Evolutionary conservation across 2,113 vertebrate species (phyloP).

Genomic region (Pollachius pollachius): DNA sequence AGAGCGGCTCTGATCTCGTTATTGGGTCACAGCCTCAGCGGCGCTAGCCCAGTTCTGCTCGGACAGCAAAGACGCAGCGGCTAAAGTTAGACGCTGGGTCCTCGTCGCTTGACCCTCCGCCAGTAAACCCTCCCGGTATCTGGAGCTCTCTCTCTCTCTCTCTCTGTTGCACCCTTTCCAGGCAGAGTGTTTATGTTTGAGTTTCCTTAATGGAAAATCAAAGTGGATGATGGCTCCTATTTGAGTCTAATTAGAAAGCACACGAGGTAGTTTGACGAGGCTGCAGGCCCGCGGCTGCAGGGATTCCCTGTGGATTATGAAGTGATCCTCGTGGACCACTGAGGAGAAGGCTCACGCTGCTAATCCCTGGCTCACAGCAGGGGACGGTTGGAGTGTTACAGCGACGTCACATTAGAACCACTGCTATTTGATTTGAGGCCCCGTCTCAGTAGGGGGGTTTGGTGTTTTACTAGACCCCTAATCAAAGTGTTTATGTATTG

Average conservation of each 20-base stretch:
- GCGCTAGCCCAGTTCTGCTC: slow-evolving; percentile 60
- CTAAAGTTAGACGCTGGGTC: slow-evolving; percentile 69
- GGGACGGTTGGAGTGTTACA: slow-evolving; percentile 6
- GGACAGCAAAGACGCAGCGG: slow-evolving; percentile 63
- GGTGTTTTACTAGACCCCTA: background rate
- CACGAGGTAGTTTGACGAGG: slow-evolving; percentile 21
- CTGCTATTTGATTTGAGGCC: slow-evolving; percentile 5
- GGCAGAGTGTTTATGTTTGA: background rate
- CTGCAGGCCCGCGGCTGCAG: slow-evolving; percentile 32
- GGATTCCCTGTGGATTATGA: slow-evolving; percentile 61
- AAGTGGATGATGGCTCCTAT: background rate
- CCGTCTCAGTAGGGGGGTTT: background rate
- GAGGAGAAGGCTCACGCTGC: slow-evolving; percentile 30
- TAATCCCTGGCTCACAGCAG: slow-evolving; percentile 39
- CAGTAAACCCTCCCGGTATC: slow-evolving; percentile 24
- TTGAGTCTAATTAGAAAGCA: background rate
- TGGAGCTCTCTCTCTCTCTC: slow-evolving; percentile 2
- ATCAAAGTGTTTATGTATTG: too few species aligned
- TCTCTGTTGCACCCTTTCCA: background rate
- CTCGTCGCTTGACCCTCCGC: slow-evolving; percentile 60
- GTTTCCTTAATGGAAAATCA: too few species aligned
- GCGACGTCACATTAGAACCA: slow-evolving; percentile 7
- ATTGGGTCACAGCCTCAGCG: slow-evolving; percentile 65
- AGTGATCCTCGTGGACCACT: slow-evolving; percentile 47
- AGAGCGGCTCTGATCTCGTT: slow-evolving; percentile 65